A percentile compares a stretch with the other conserved stretches of the same genome.
Evolutionary conservation across 1,140 invertebrate genomes (phyloP).

Genomic region (Drosophila pectinifera): DNA sequence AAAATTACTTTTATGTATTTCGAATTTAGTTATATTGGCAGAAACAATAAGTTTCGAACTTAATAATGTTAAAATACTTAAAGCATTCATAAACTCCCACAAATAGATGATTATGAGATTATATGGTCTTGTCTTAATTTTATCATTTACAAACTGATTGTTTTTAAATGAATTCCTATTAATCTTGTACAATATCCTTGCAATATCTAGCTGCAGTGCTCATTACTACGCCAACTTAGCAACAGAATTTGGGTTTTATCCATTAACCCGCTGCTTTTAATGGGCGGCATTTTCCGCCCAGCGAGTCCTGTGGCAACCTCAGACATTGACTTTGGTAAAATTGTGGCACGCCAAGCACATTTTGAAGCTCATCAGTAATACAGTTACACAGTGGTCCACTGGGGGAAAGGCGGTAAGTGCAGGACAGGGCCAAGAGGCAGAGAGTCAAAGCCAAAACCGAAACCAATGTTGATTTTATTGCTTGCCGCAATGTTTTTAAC

Average conservation of each 20-base stretch:
- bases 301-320: conserved; percentile 39
- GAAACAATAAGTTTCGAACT: too few species aligned
- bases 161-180: neutral
- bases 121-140: too few species aligned
- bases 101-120: neutral
- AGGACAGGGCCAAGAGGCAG: conserved; percentile 14
- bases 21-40: too few species aligned
- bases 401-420: conserved; percentile 14
- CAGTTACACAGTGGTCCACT: conserved; percentile 44
- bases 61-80: neutral
- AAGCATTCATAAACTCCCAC: too few species aligned
- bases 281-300: conserved; percentile 14
- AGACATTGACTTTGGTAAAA: conserved; percentile 79
- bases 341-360: conserved; percentile 61
- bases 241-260: neutral
- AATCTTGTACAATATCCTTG: too few species aligned
- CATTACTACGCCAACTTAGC: conserved; percentile 27
- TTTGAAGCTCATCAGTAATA: conserved; percentile 66
- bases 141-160: too few species aligned
- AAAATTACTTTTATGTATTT: too few species aligned
- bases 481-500: conserved; percentile 80
- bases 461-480: conserved; percentile 78
- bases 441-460: conserved; percentile 55
- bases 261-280: conserved; percentile 28
- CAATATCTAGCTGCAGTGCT: conserved; percentile 23